Evolutionary conservation across 2,113 vertebrate genomes (phyloP).

Genomic region (Hippoglossus stenolepis): DNA sequence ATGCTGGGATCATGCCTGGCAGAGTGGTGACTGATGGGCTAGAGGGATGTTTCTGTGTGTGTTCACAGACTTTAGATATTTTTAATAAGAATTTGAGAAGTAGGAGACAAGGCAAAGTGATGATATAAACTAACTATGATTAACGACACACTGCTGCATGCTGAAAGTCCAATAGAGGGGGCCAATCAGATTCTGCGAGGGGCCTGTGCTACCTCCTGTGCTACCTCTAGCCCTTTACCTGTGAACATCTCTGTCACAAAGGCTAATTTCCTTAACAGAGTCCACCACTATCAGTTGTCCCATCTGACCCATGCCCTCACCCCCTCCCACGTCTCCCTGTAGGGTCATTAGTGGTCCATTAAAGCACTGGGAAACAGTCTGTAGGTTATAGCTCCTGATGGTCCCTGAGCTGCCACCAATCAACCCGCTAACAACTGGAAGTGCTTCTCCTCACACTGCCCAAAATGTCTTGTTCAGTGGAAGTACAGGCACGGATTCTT

Average conservation of each 20-base stretch:
- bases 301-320: background rate
- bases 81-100: too few species aligned
- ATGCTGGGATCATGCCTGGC: conserved; percentile 42
- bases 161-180: too few species aligned
- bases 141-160: background rate
- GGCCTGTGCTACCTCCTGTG: too few species aligned
- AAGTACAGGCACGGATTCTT: background rate
- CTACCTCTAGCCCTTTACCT: background rate
- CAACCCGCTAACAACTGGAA: background rate
- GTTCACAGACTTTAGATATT: background rate
- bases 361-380: background rate
- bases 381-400: background rate
- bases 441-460: background rate
- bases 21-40: conserved; percentile 40
- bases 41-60: background rate
- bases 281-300: background rate
- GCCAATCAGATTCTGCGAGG: background rate
- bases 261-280: background rate
- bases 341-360: background rate
- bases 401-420: conserved; percentile 5
- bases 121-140: background rate
- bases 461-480: conserved; percentile 1
- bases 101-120: too few species aligned
- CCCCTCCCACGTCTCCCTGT: background rate
- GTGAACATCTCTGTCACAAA: background rate